Percentiles rank a stretch among this genome's conserved stretches.
phyloP scores from a whole-genome alignment of 1,140 invertebrate genomes.

The Lepidotrigona ventralis region DNA sequence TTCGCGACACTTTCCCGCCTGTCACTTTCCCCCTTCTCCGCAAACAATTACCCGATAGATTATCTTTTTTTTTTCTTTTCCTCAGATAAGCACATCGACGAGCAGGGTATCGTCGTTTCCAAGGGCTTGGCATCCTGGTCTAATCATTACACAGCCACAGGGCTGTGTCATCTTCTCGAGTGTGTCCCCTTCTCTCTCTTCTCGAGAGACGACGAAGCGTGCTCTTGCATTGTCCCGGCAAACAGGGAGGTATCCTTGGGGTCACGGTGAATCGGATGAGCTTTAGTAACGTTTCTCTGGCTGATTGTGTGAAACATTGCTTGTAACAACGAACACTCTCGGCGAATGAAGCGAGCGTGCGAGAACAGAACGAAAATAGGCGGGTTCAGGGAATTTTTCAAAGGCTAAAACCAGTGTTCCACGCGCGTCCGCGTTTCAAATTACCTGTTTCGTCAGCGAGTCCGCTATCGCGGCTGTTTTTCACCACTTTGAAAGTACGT shows the following conservation, averaged over 20 bases:
- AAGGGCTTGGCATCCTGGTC: no score
- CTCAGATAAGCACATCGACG: not conserved
- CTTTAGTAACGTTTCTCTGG: not conserved
- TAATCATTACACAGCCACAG: not conserved
- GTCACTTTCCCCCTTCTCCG: no score
- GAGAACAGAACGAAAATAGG: not conserved
- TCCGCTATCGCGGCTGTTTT: constrained; percentile 18
- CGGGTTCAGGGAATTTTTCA: constrained; percentile 3
- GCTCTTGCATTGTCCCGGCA: not conserved
- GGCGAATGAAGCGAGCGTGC: not conserved
- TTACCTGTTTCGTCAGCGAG: constrained; percentile 28
- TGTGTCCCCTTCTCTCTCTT: not conserved
- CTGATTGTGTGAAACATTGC: not conserved
- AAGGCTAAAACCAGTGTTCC: not conserved
- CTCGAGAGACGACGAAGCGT: not conserved
- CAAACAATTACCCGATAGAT: constrained; percentile 13
- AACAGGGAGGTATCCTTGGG: not conserved
- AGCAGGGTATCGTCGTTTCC: no score
- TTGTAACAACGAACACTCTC: not conserved
- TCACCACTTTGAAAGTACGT: constrained; percentile 10
- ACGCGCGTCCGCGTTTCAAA: constrained; percentile 14
- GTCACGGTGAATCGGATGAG: not conserved
- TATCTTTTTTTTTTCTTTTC: not conserved
- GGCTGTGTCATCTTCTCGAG: not conserved
- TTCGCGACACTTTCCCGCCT: not conserved